Base-by-base conservation (phyloP, 92 coral and sea anemone genomes). In the Porites divaricata region DNA sequence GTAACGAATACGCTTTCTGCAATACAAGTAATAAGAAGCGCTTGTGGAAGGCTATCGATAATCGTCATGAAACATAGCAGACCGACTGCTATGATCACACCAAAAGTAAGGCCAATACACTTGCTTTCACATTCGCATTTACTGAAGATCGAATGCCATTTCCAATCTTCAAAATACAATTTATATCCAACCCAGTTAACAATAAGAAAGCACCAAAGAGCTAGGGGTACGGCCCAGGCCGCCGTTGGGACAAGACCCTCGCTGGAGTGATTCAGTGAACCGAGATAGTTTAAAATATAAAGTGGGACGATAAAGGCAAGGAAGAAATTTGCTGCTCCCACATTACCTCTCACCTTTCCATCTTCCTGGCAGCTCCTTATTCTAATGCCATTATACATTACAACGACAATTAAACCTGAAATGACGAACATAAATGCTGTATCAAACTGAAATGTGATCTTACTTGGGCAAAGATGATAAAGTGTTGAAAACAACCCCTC, bases 401-500 rank as follows among this genome's bases (percentile, higher is more conserved):
- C 89, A 72, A 91, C 78, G 63, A 93, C 74, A 58, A 94, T 91
- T 24, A 95, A 78, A 10, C 94, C 97, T 45, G 93, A 83, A 23
- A 93, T 93, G 16, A 95, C 97, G 67, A 95, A 93, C 98, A 95
- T 95, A 78, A 95, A 95, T 0, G 97, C 97, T 1, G 95, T 88
- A 81, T 95, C 98, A 58, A 95, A 95, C 91, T 95, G 98, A 68
- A 95, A 95, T 2, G 97, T 95, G 71, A 95, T 63, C 66, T 89
- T 87, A 48, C 95, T 89, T 17, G 98, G 98, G 20, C 98, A 94
- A 24, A 95, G 72, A 53, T 95, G 98, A 63, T 95, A 95, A 64
- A 89, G 87, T 13, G 89, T 84, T 4, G 98, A 95, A 75, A 95
- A 95, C 19, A 87, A 53, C 0, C 98, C 98, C 68, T 93, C 95